phyloP scores from a whole-genome alignment of 2,888 invertebrate species.

The Pemphredon lugubris region DNA sequence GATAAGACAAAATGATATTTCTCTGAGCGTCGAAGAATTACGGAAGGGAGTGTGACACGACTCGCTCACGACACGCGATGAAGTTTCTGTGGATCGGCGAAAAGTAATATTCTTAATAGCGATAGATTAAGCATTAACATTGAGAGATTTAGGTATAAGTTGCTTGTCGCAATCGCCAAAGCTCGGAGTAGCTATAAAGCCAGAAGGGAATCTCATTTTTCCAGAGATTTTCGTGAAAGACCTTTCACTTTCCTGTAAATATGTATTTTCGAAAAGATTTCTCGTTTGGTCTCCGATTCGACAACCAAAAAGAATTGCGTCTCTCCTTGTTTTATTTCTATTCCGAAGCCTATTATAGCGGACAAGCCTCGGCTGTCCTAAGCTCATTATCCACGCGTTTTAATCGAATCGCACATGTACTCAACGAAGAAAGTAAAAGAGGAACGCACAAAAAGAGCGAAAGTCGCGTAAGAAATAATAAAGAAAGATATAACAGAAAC shows the following conservation, averaged over 20 bases:
- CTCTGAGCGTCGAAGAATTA: constrained; percentile 30
- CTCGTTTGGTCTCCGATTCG: no score
- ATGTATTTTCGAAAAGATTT: constrained; percentile 1
- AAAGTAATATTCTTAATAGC: constrained; percentile 28
- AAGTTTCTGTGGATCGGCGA: constrained; percentile 31
- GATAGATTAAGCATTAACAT: constrained; percentile 32
- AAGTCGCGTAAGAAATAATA: neutral
- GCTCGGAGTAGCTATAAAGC: constrained; percentile 43
- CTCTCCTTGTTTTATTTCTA: constrained; percentile 1
- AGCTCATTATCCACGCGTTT: constrained; percentile 19
- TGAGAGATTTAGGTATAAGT: constrained; percentile 42
- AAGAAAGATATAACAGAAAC: constrained; percentile 1
- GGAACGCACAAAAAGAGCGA: constrained; percentile 14
- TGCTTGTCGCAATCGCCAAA: constrained; percentile 59
- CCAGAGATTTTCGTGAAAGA: constrained; percentile 8
- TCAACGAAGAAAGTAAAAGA: neutral
- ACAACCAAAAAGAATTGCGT: neutral
- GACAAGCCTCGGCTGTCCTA: constrained; percentile 9
- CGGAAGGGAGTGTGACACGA: neutral
- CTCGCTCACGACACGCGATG: constrained; percentile 8
- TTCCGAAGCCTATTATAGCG: constrained; percentile 1
- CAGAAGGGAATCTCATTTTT: constrained; percentile 17
- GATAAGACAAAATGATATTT: constrained; percentile 39
- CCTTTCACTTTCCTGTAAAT: constrained; percentile 26
- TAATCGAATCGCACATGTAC: constrained; percentile 10